Evolutionary conservation across 2,888 invertebrate genomes (phyloP).

Genomic region (Drosophila flavopinicola): DNA sequence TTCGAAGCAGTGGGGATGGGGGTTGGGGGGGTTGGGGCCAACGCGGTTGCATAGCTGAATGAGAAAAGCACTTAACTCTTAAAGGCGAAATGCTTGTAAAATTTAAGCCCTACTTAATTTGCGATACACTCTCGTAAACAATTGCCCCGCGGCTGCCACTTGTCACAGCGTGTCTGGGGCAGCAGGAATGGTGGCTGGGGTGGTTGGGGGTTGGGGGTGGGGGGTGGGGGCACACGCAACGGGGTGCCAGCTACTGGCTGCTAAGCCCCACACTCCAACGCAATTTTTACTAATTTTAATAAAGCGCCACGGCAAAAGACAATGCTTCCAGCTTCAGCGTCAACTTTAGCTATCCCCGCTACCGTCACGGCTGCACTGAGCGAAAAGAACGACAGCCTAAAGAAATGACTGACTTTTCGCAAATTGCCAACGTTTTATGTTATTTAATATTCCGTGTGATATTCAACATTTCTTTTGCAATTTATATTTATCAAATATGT

Average conservation of each 20-base stretch:
- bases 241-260: conserved; percentile 11
- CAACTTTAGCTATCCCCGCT: not conserved
- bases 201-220: too few species aligned
- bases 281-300: conserved; percentile 83
- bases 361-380: not conserved
- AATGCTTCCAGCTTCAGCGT: conserved; percentile 42
- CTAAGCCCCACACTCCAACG: conserved; percentile 23
- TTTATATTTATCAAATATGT: too few species aligned
- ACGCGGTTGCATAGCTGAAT: conserved; percentile 32
- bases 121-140: conserved; percentile 79
- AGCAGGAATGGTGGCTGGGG: not conserved
- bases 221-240: not conserved
- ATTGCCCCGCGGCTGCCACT: conserved; percentile 69
- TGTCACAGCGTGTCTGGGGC: conserved; percentile 28
- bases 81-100: conserved; percentile 79
- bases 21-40: too few species aligned
- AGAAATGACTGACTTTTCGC: too few species aligned
- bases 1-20: not conserved
- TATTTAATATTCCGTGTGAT: too few species aligned
- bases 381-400: too few species aligned
- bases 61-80: conserved; percentile 78
- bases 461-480: too few species aligned
- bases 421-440: too few species aligned
- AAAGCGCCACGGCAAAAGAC: conserved; percentile 60
- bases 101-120: conserved; percentile 79